phyloP scores from a whole-genome alignment of 2,113 vertebrate genomes.

The Microtus montanus region DNA sequence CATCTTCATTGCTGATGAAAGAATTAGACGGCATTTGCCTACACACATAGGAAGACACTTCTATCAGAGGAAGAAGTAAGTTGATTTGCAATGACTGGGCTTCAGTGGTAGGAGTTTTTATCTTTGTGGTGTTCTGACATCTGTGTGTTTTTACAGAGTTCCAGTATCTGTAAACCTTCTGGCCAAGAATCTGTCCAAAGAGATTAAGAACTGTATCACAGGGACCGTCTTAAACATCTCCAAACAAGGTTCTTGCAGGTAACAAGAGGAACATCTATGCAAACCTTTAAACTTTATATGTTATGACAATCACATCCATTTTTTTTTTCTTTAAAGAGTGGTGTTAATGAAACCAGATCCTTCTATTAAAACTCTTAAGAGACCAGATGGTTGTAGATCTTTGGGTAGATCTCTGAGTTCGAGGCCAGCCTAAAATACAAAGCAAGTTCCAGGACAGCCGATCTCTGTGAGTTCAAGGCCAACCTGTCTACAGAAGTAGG shows the following conservation, averaged over 20 bases:
- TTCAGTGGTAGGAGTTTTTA: not conserved
- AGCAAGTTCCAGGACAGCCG: too few species aligned
- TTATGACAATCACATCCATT: not conserved
- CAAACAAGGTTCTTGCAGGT: slow-evolving; percentile 92
- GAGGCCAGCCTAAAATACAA: not conserved
- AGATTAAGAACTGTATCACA: slow-evolving; percentile 84
- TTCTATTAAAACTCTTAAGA: slow-evolving; percentile 4
- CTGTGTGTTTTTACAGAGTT: slow-evolving; percentile 73
- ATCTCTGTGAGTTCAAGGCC: too few species aligned
- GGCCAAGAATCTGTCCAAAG: slow-evolving; percentile 85
- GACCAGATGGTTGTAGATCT: not conserved
- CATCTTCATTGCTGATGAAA: slow-evolving; percentile 89
- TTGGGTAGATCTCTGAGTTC: not conserved
- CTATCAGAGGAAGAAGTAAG: slow-evolving; percentile 89
- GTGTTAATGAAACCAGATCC: not conserved
- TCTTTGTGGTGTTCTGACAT: not conserved
- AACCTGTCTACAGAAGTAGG: too few species aligned
- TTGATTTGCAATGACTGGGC: not conserved
- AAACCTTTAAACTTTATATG: not conserved
- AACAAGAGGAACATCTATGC: slow-evolving; percentile 21
- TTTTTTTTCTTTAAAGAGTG: not conserved
- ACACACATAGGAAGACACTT: slow-evolving; percentile 91
- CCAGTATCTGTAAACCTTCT: slow-evolving; percentile 87
- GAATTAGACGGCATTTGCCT: slow-evolving; percentile 87
- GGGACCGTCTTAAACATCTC: slow-evolving; percentile 86